Evolutionary conservation across 2,888 invertebrate species (phyloP), one percentile per base, ranked within the genome.

Genomic region (Vandiemenella viatica): DNA sequence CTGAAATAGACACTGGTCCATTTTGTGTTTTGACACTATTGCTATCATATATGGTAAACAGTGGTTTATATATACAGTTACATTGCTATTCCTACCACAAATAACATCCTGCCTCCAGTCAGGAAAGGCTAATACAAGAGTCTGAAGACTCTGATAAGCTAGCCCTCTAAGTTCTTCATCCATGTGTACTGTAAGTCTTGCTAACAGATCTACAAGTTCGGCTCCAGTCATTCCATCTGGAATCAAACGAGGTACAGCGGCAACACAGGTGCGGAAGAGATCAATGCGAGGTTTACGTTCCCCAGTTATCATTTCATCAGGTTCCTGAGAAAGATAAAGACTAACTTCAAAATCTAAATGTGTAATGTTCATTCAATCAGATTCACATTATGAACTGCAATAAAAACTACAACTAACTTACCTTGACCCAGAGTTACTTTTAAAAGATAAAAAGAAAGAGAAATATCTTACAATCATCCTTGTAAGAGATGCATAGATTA

Each of bases 211-310:
- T 4, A 98, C 90, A 50, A 98, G 71, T 66, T 99, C 97, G 23
- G 83, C 79, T 10, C 89, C 80, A 15, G 86, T 87, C 91, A 97
- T 96, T 10, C 93, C 96, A 63, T 98, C 97, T 0, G 97, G 98
- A 58, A 98, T 90, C 19, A 99, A 71, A 53, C 97, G 80, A 0
- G 97, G 98, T 59, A 99, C 93, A 5, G 98, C 96, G 7, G 98
- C 97, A 15, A 99, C 90, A 63, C 98, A 98, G 0, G 97, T 98
- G 40, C 97, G 78, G 65, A 98, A 97, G 58, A 99, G 70, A 69
- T 98, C 98, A 57, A 99, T 91, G 62, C 96, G 83, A 0, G 97
- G 95, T 64, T 98, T 98, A 37, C 96, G 75, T 64, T 99, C 98
- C 1, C 95, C 96, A 0, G 89, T 88, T 23, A 89, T 79, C 75